phyloP scores from a whole-genome alignment of 2,888 invertebrate species.

The Therioaphis trifolii region DNA sequence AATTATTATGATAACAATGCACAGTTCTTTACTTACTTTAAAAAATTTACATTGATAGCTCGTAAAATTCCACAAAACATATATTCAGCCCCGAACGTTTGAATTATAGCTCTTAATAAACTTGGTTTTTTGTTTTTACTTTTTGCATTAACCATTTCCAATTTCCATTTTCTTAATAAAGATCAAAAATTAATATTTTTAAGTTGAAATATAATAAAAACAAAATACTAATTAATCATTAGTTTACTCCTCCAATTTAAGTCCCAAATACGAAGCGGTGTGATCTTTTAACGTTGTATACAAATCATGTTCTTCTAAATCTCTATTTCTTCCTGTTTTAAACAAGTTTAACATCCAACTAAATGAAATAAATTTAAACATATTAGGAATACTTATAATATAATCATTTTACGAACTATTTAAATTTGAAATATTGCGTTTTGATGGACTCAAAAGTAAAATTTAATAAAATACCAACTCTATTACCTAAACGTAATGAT shows the following conservation, averaged over 20 bases:
- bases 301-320: conserved; percentile 9
- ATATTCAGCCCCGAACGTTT: conserved; percentile 75
- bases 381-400: neutral
- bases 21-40: too few species aligned
- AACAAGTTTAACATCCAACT: neutral
- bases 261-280: neutral
- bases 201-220: too few species aligned
- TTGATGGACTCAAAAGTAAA: too few species aligned
- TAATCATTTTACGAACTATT: neutral
- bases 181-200: neutral
- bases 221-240: neutral
- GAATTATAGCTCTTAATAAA: conserved; percentile 73
- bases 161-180: conserved; percentile 71
- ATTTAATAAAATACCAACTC: too few species aligned
- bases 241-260: neutral
- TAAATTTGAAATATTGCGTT: neutral
- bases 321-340: neutral
- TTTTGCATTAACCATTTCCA: conserved; percentile 72
- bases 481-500: neutral
- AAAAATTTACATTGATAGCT: conserved; percentile 71
- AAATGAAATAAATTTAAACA: neutral
- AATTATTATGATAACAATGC: too few species aligned
- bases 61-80: conserved; percentile 75
- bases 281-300: neutral
- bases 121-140: conserved; percentile 73